Conservation (phyloP, 2,113 vertebrate genomes). For the Megaceryle torquata region DNA sequence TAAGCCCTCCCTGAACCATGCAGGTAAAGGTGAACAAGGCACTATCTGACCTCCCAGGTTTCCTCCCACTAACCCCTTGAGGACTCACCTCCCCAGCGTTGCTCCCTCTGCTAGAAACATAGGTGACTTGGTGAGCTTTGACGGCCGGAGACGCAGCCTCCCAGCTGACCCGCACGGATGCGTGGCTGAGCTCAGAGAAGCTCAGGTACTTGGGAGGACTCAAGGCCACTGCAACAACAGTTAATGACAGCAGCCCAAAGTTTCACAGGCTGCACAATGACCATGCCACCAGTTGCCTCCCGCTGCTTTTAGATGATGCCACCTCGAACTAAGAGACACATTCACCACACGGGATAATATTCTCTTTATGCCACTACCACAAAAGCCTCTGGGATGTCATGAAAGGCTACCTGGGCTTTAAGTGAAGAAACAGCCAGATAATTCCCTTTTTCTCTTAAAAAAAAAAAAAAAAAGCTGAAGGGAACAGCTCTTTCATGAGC, state of each 20-base stretch:
- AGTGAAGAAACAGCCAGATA: not conserved
- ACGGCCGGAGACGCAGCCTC: conserved; percentile 52
- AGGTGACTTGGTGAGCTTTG: conserved; percentile 78
- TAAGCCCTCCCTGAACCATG: accelerated
- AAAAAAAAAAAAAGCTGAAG: not conserved
- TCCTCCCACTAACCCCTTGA: not conserved
- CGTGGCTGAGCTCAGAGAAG: conserved; percentile 85
- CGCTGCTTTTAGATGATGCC: not conserved
- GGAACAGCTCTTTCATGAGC: not conserved
- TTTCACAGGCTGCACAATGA: not conserved
- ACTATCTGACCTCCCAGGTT: accelerated
- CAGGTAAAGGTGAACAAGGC: not conserved
- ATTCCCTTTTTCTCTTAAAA: not conserved
- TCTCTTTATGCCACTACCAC: not conserved
- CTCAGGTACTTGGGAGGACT: conserved; percentile 73
- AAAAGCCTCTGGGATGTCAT: accelerated
- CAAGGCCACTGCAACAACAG: conserved; percentile 74
- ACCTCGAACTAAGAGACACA: not conserved
- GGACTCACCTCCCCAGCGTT: conserved; percentile 82
- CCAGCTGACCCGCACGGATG: conserved; percentile 84
- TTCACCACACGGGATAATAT: accelerated
- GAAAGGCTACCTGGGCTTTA: not conserved
- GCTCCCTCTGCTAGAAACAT: conserved; percentile 81
- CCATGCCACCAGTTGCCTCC: not conserved
- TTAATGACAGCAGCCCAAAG: not conserved